phyloP scores from a whole-genome alignment of 2,113 vertebrate species.

The Orthonyx spaldingii region DNA sequence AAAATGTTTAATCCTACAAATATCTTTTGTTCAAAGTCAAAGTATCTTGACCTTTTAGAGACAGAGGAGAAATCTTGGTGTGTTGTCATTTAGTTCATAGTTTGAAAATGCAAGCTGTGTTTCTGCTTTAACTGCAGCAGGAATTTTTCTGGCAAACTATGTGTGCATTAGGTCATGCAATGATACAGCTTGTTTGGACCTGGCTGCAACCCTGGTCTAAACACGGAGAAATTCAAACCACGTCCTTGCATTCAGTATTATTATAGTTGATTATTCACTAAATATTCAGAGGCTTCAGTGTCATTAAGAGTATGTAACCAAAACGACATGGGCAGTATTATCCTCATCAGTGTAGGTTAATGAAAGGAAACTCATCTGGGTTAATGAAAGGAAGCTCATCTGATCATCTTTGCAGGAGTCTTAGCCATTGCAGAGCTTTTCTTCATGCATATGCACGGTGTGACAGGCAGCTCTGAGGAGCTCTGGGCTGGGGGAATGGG shows the following conservation, averaged over 20 bases:
- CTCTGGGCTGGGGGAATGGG: not conserved
- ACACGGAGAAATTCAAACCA: not conserved
- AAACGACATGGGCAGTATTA: constrained; percentile 23
- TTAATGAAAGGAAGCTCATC: constrained; percentile 59
- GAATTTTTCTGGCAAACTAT: not conserved
- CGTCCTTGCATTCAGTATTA: not conserved
- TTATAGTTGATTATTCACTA: constrained; percentile 40
- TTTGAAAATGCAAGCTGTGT: not conserved
- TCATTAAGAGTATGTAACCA: constrained; percentile 6
- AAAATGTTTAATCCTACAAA: not conserved
- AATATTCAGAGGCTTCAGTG: constrained; percentile 40
- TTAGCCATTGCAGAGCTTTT: not conserved
- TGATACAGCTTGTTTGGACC: not conserved
- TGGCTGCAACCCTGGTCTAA: not conserved
- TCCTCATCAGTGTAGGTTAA: constrained; percentile 50
- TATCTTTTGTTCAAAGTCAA: not conserved
- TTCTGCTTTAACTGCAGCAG: not conserved
- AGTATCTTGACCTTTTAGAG: not conserved
- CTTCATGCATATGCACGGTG: not conserved
- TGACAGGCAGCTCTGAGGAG: not conserved
- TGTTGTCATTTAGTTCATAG: not conserved
- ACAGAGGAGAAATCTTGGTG: not conserved
- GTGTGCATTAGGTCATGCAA: not conserved
- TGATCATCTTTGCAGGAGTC: constrained; percentile 21
- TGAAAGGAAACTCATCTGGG: constrained; percentile 52